phyloP scores from a whole-genome alignment of 1,140 invertebrate genomes.

The Chelonus insularis region DNA sequence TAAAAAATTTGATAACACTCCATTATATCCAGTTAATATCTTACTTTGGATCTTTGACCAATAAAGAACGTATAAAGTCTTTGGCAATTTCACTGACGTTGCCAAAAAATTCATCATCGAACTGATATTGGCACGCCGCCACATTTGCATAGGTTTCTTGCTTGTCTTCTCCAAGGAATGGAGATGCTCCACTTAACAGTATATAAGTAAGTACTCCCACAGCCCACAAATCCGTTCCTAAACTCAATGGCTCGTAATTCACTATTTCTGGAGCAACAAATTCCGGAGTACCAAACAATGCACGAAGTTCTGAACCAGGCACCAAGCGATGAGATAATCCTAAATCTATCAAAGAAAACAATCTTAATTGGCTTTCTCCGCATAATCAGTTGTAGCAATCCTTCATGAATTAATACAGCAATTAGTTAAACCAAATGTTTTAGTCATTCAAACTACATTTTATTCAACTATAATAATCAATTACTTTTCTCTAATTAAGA shows the following conservation, averaged over 20 bases:
- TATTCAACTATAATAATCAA: too few species aligned
- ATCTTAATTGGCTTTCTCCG: too few species aligned
- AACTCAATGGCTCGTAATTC: slow-evolving; percentile 70
- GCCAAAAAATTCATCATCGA: slow-evolving; percentile 68
- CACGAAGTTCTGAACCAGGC: slow-evolving; percentile 61
- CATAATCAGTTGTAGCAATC: too few species aligned
- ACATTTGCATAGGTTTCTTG: slow-evolving; percentile 71
- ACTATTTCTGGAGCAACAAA: slow-evolving; percentile 71
- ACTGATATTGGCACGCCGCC: slow-evolving; percentile 68
- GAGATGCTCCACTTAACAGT: slow-evolving; percentile 68
- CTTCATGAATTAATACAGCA: too few species aligned
- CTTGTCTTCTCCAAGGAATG: slow-evolving; percentile 70
- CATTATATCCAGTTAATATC: slow-evolving; percentile 20
- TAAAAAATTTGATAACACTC: too few species aligned
- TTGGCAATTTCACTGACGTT: slow-evolving; percentile 64
- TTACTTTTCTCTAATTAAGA: too few species aligned
- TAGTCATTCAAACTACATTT: too few species aligned
- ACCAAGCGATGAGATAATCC: slow-evolving; percentile 65
- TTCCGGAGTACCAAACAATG: slow-evolving; percentile 66
- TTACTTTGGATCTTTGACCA: slow-evolving; percentile 66
- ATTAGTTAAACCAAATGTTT: too few species aligned
- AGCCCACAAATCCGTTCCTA: slow-evolving; percentile 73
- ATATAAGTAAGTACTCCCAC: slow-evolving; percentile 72
- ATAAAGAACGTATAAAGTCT: slow-evolving; percentile 65
- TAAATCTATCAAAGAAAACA: slow-evolving; percentile 62